Evolutionary conservation across 2,113 vertebrate species (phyloP).

Genomic region (Ophiodon elongatus): DNA sequence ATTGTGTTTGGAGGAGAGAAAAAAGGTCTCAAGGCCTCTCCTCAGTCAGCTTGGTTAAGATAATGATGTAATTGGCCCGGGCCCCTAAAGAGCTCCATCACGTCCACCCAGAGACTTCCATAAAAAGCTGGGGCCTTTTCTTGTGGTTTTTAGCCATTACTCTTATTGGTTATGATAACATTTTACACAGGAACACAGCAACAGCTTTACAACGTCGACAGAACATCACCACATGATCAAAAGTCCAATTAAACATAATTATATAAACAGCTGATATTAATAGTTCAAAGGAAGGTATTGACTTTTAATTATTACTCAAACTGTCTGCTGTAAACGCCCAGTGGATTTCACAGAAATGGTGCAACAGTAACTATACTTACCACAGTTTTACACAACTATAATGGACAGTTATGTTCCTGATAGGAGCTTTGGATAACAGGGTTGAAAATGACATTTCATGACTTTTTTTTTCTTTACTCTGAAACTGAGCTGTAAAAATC

Average conservation of each 20-base stretch:
- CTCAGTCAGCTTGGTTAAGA: conserved; percentile 32
- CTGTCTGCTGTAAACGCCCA: background rate
- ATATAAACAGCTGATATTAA: background rate
- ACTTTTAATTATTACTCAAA: background rate
- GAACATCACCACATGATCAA: background rate
- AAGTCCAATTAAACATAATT: conserved; percentile 3
- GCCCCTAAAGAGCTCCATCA: conserved; percentile 55
- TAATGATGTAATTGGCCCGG: conserved; percentile 63
- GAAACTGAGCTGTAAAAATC: background rate
- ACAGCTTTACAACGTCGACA: background rate
- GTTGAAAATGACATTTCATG: background rate
- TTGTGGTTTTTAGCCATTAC: conserved; percentile 28
- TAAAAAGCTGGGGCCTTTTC: conserved; percentile 3
- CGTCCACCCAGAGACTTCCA: background rate
- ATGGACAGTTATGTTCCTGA: background rate
- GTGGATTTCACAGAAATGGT: background rate
- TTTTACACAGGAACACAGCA: background rate
- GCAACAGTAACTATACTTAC: background rate
- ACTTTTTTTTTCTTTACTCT: background rate
- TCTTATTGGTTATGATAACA: conserved; percentile 38
- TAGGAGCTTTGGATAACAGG: background rate
- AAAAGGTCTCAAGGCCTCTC: conserved; percentile 44
- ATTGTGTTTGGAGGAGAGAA: conserved; percentile 43
- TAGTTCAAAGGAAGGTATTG: background rate
- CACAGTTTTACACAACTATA: background rate